Percentiles rank a stretch among this genome's conserved stretches.
These are phyloP conservation scores for Ctenosaura bakeri DNA, from an alignment of 2,797 vertebrate genomes.

Conservation along the genomic window DNA sequence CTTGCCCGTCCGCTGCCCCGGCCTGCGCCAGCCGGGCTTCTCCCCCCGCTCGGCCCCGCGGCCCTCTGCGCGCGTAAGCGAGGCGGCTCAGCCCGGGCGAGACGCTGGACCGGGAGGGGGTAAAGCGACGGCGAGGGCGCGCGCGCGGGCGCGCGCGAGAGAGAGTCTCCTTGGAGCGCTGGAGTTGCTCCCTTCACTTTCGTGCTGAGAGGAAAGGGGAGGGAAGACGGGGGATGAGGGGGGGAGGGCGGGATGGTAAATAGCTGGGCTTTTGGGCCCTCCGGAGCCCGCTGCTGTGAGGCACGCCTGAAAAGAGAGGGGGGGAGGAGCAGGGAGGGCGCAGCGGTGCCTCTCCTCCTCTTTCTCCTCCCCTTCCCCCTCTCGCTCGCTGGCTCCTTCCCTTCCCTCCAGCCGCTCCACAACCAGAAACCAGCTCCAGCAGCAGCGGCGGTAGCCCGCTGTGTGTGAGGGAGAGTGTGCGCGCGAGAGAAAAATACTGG, in stretches of 20 bases:
- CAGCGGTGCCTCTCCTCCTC: slow-evolving; percentile 24
- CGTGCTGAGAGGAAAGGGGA: background rate
- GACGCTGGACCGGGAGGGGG: too few relatives aligned
- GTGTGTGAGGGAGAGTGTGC: background rate
- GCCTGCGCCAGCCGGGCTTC: background rate
- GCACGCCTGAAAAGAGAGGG: slow-evolving; percentile 62
- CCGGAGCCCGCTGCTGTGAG: slow-evolving; percentile 40
- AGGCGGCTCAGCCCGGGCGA: background rate
- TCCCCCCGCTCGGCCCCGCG: too few relatives aligned
- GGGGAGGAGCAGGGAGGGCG: slow-evolving; percentile 11
- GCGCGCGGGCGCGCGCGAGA: too few relatives aligned
- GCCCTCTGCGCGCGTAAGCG: background rate
- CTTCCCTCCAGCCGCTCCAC: slow-evolving; percentile 67
- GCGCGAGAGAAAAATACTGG: slow-evolving; percentile 38
- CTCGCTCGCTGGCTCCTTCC: slow-evolving; percentile 50
- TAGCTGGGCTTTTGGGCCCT: slow-evolving; percentile 3
- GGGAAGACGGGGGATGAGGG: background rate
- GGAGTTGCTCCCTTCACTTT: background rate
- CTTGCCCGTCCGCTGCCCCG: background rate
- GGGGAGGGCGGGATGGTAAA: background rate
- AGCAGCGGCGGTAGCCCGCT: slow-evolving; percentile 54
- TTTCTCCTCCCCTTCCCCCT: background rate
- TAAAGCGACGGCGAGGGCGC: too few relatives aligned
- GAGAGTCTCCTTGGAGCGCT: background rate
- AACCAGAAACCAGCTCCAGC: slow-evolving; percentile 65